Evolutionary conservation across 2,113 vertebrate species (phyloP), one percentile per base, ranked within the genome.

Genomic region (Rhadina sibilatrix): DNA sequence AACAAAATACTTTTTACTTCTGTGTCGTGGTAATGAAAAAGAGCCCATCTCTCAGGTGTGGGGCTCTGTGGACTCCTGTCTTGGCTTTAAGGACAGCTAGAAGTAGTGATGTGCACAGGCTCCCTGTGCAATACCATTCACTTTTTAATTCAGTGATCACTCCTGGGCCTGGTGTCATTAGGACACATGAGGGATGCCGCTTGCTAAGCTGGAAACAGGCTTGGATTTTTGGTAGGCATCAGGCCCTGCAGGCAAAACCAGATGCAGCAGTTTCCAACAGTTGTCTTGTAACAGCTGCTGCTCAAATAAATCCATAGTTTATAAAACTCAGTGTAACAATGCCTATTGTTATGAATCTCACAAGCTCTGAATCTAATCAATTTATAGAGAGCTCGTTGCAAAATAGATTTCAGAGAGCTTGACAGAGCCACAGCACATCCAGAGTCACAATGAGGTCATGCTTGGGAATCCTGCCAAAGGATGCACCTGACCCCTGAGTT

Each of bases 161-260:
- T 80, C 59, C 37, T 65, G 35, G 42, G 53, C 22, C 53, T 59
- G 33, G 27, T 71, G 16, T 42, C 76, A 22, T 31, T 57, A 80
- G 42, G 21, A 65, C 10, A 65, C 0, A 0, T 8, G 14, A 8
- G 31, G 9, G 4, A 35, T 72, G 53, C 3, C 12, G 7, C 22
- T 11, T 53, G 33, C 38, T 40, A 37, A 56, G 15, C 31, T 31
- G 49, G 46, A 61, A 59, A n/a, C 19, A 21, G 53, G 16, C 33
- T 35, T 1, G 4, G 31, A 33, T 57, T 56, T 44, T 47, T 1
- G 0, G 8, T 11, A 24, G 24, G 15, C 28, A 10, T 31, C 27
- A 14, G 52, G 37, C 24, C 14, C 28, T 52, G 23, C 15, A 27
- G 7, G 6, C 25, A 50, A 42, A 46, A 42, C 5, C 40, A 33